Evolutionary conservation across 2,888 invertebrate genomes (phyloP).

Genomic region (Crossocerus cetratus): DNA sequence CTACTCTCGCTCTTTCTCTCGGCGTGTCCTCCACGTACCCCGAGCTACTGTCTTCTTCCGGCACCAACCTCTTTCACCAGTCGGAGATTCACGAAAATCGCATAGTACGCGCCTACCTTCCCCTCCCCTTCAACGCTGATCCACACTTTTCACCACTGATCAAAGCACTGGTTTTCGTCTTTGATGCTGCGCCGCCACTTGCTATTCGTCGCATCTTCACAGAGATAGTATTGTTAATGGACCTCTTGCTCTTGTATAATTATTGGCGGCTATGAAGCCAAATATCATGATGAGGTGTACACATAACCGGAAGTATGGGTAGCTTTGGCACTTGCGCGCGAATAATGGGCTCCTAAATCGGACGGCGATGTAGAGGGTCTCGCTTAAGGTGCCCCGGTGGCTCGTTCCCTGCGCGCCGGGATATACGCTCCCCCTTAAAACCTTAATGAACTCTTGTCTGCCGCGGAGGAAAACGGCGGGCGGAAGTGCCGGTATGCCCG

Average conservation of each 20-base stretch:
- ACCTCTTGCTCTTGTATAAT: too few relatives aligned
- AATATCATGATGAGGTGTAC: too few relatives aligned
- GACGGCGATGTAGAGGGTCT: too few relatives aligned
- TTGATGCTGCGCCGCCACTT: slow-evolving; percentile 10
- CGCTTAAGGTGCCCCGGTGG: too few relatives aligned
- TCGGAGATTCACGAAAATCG: slow-evolving; percentile 42
- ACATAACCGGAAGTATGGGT: too few relatives aligned
- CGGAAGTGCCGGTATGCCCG: slow-evolving; percentile 56
- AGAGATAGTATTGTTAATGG: too few relatives aligned
- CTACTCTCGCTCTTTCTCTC: slow-evolving; percentile 8
- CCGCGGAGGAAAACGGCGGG: slow-evolving; percentile 58
- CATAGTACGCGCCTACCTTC: slow-evolving; percentile 12
- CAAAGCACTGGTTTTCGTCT: slow-evolving; percentile 38
- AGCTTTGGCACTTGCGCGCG: too few relatives aligned
- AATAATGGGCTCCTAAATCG: too few relatives aligned
- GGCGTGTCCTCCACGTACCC: neutral
- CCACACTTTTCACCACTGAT: slow-evolving; percentile 25
- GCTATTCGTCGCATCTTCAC: neutral
- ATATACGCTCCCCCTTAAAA: slow-evolving; percentile 51
- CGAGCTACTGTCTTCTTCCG: neutral
- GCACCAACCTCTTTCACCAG: neutral
- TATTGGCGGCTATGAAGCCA: too few relatives aligned
- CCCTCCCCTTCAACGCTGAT: neutral
- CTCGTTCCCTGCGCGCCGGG: slow-evolving; percentile 25
- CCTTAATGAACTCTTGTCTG: slow-evolving; percentile 60